Conservation (phyloP, 2,113 vertebrate species). For the Myocastor coypus region DNA sequence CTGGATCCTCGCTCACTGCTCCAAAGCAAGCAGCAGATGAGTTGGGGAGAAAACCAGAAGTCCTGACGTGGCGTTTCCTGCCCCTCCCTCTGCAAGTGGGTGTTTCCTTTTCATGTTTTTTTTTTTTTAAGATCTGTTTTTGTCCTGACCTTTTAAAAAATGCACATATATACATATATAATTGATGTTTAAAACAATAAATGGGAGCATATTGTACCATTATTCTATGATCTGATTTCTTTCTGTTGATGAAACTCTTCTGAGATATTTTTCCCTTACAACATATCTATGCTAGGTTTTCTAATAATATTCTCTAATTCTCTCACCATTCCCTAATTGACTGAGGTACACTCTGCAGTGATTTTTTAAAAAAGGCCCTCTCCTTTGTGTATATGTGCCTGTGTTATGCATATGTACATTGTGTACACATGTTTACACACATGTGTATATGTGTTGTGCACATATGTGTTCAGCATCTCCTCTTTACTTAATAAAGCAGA, state of each 20-base stretch:
- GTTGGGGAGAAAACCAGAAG: not conserved
- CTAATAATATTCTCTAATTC: not conserved
- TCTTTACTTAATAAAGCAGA: not conserved
- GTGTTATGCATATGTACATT: not conserved
- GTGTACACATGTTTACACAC: no score
- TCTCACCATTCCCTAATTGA: not conserved
- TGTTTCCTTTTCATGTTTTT: not conserved
- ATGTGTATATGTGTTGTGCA: no score
- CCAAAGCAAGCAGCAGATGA: not conserved
- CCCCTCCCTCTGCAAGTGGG: not conserved
- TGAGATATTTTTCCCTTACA: not conserved
- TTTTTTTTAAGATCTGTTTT: slow-evolving; percentile 16
- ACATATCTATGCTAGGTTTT: not conserved
- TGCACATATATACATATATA: slow-evolving; percentile 27
- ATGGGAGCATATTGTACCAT: not conserved
- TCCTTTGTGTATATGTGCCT: not conserved
- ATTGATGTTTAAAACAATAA: slow-evolving; percentile 43
- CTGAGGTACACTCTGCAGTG: not conserved
- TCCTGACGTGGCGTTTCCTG: rapidly evolving
- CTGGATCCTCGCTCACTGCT: rapidly evolving
- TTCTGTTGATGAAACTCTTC: not conserved
- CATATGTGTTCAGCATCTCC: not conserved
- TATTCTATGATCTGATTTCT: not conserved
- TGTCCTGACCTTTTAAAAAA: slow-evolving; percentile 63
- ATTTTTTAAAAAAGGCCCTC: not conserved